Percentiles rank a stretch among this genome's conserved stretches.
Conservation (phyloP, 2,888 invertebrate species). For the Chrysotoxum bicinctum region DNA sequence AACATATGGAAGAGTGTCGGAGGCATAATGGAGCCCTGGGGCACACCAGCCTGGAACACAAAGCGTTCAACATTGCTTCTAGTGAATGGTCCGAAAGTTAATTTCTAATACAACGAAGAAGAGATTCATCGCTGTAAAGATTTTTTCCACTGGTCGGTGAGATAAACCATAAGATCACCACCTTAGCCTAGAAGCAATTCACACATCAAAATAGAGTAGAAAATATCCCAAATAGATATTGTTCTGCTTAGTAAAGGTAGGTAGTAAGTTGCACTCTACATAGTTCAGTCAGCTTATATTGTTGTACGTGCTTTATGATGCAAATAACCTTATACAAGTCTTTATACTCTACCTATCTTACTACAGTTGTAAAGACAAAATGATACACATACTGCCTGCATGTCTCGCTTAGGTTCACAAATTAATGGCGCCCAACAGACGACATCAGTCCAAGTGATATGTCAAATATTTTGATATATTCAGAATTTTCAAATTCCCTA, state of each 20-base stretch:
- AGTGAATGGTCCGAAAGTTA: too few species aligned
- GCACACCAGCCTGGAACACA: too few species aligned
- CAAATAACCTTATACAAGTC: conserved; percentile 35
- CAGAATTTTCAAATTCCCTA: conserved; percentile 39
- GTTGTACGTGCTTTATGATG: conserved; percentile 19
- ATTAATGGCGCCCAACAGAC: conserved; percentile 56
- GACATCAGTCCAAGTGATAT: conserved; percentile 41
- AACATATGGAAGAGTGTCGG: too few species aligned
- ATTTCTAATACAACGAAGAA: neutral
- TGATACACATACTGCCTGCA: neutral
- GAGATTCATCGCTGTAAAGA: too few species aligned
- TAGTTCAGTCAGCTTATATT: conserved; percentile 5
- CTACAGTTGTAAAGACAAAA: neutral
- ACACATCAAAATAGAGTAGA: neutral
- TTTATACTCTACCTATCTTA: neutral
- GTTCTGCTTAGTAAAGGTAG: neutral
- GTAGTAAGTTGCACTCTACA: conserved; percentile 38
- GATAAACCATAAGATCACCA: neutral
- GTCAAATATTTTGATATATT: conserved; percentile 53
- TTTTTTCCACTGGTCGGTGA: too few species aligned
- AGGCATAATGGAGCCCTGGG: too few species aligned
- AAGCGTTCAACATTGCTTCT: too few species aligned
- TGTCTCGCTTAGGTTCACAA: conserved; percentile 18
- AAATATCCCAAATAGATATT: neutral
- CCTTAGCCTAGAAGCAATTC: neutral